Base-by-base conservation (phyloP, 2,888 invertebrate genomes). In the Hartigia nigra region DNA sequence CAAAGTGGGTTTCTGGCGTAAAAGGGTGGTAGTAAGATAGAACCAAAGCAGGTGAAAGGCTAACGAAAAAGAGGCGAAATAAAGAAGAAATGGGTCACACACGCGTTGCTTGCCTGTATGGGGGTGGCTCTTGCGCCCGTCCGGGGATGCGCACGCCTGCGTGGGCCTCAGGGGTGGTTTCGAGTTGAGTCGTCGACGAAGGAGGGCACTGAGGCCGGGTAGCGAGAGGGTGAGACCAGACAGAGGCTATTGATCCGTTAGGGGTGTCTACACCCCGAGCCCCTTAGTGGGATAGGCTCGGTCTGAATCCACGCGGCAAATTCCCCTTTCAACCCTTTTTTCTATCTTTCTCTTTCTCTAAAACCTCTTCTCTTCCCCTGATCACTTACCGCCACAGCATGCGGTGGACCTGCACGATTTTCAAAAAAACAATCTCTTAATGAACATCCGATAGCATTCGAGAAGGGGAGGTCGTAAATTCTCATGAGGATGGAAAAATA, bases 231-330 rank as follows among this genome's bases (percentile, higher is more conserved):
- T 90, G 90, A 90, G 90, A 89, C 90, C 89, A 90, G 90, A 90
- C 90, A 89, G 88, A 88, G 89, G 89, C 88, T 90, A 90, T 90
- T 90, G 90, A 90, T 90, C 90, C 88, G 86, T 82, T 86, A 88
- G 89, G 87, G 89, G 55, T 55, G 55, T 89, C 87, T 89, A 87
- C 88, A 89, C 84, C 87, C 87, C 86, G 83, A 85, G 74, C 77
- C 82, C 82, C 87, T 87, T 88, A 89, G 89, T 90, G 89, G 90
- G 89, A 89, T 89, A 90, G 90, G 89, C 89, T 90, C 88, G 88
- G 90, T 87, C 87, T 88, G 82, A 85, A 88, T 87, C 86, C 84
- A 83, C 86, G 79, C 79, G 76, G 72, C 31, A 72, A 31, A 34
- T 34, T 32, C 72, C 31, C 72, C 23, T 55, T 55, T 55, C 55